phyloP scores from a whole-genome alignment of 1,140 invertebrate species.

The Drosophila pachea region DNA sequence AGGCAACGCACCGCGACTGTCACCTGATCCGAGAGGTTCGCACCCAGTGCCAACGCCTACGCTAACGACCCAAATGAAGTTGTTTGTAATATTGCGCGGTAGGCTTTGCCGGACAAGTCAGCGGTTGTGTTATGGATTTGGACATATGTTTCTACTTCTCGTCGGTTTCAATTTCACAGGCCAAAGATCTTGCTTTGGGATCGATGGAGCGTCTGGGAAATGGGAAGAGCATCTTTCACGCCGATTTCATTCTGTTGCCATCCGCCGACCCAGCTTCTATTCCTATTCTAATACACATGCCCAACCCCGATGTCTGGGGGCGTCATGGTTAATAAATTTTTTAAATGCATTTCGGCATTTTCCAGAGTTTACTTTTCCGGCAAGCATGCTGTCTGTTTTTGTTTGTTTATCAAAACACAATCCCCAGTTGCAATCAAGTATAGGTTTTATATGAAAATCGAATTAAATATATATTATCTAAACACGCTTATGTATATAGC shows the following conservation, averaged over 20 bases:
- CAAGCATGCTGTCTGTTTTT: slow-evolving; percentile 58
- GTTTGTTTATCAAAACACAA: slow-evolving; percentile 66
- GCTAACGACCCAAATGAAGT: slow-evolving; percentile 41
- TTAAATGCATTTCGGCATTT: slow-evolving; percentile 52
- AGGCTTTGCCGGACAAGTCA: slow-evolving; percentile 27
- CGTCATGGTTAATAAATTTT: slow-evolving; percentile 74
- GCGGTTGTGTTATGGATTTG: slow-evolving; percentile 23
- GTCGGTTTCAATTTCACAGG: slow-evolving; percentile 48
- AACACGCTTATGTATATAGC: not conserved
- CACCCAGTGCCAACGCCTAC: slow-evolving; percentile 40
- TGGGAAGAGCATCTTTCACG: slow-evolving; percentile 50
- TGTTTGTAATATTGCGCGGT: slow-evolving; percentile 47
- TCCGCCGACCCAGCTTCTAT: not conserved
- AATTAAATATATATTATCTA: not conserved
- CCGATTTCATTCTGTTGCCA: slow-evolving; percentile 26
- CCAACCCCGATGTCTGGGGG: slow-evolving; percentile 31
- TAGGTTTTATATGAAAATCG: slow-evolving; percentile 49
- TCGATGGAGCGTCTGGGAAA: slow-evolving; percentile 22
- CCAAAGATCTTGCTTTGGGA: slow-evolving; percentile 16
- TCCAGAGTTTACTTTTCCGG: slow-evolving; percentile 35
- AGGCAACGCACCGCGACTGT: slow-evolving; percentile 72
- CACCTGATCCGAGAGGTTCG: slow-evolving; percentile 70
- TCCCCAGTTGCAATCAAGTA: slow-evolving; percentile 53
- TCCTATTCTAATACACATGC: slow-evolving; percentile 8
- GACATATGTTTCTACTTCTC: slow-evolving; percentile 55